Evolutionary conservation across 2,797 vertebrate genomes (phyloP), one percentile per base, ranked within the genome.

Genomic region (Manis pentadactyla): DNA sequence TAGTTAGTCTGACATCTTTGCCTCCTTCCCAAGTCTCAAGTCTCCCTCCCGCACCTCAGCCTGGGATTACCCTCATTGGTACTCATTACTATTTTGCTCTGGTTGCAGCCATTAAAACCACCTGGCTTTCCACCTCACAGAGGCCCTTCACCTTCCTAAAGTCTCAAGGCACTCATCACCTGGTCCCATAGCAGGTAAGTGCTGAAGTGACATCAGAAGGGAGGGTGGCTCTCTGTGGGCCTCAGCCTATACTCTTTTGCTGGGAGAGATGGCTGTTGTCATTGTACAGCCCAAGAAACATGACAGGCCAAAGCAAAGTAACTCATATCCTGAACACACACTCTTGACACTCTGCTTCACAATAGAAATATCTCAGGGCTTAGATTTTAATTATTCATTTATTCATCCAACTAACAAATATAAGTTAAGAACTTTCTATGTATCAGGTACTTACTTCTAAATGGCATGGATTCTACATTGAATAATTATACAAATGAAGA

Each of bases 371-470:
- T 37, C 8, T 83, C 51, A 53, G 21, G 68, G 59, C 55, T 94
- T 46, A 73, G n/a, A 27, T 95, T 95, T 84, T 55, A 87, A 57
- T 37, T 4, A 49, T 34, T 85, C 90, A 25, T 68, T 83, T 79
- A 71, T 90, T 89, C 53, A 55, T 59, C 10, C 14, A 69, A 13
- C 77, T 85, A 81, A 75, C 37, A 83, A 83, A 74, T 78, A 90
- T 55, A n/a, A 73, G 21, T 23, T 29, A 66, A 89, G 61, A 88
- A 18, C 11, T 71, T 77, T 84, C 15, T 90, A 12, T 69, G 39
- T 49, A 53, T 90, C 23, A 86, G 59, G 49, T 31, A n/a, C 29
- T 92, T 31, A n/a, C n/a, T 92, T 96, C 85, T 69, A 73, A 90
- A 78, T 84, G n/a, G 18, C 55, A 8, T 63, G 23, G 57, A 85